Evolutionary conservation across 2,113 vertebrate species (phyloP).

Genomic region (Microcebus murinus): DNA sequence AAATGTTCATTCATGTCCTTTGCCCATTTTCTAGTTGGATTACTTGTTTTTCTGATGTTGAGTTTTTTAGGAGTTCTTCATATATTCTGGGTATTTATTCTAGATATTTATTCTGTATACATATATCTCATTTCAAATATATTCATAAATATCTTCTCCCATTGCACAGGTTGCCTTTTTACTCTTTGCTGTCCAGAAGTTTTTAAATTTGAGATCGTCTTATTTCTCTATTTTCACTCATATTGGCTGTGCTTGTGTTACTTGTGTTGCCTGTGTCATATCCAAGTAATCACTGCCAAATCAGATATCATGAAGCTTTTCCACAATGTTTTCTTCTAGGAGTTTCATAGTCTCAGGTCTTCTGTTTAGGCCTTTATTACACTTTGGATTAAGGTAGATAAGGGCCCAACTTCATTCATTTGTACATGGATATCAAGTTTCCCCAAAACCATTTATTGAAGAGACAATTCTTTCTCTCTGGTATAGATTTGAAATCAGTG

Average conservation of each 20-base stretch:
- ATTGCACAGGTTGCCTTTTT: background rate
- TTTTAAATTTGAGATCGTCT: background rate
- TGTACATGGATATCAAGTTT: background rate
- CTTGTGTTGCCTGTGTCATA: background rate
- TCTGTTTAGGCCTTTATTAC: too few species aligned
- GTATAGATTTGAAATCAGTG: background rate
- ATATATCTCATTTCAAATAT: background rate
- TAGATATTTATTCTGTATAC: background rate
- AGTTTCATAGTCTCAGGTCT: background rate
- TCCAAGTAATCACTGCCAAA: background rate
- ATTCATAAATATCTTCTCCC: background rate
- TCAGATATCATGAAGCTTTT: background rate
- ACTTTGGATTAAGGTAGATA: too few species aligned
- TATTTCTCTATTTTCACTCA: background rate
- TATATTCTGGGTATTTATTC: background rate
- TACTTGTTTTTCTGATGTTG: background rate
- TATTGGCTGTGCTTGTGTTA: background rate
- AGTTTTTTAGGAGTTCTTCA: background rate
- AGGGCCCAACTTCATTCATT: background rate
- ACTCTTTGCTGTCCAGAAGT: background rate
- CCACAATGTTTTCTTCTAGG: background rate
- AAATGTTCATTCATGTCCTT: background rate
- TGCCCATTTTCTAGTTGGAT: background rate
- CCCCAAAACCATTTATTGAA: background rate
- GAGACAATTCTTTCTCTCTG: background rate